Conservation (phyloP, 1,140 invertebrate species). For the Sitodiplosis mosellana region DNA sequence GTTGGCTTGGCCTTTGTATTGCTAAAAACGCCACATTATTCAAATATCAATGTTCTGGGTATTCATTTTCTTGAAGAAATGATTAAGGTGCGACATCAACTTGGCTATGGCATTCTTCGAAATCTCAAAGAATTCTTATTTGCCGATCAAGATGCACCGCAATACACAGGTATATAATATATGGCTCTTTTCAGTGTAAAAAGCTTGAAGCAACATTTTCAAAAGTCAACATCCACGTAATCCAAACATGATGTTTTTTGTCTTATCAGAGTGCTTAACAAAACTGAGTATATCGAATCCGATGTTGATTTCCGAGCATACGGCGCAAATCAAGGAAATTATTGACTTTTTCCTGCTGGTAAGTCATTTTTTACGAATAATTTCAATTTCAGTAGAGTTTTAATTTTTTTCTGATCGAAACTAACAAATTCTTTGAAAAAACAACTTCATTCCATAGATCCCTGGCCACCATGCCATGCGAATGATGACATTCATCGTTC, state of each 20-base stretch:
- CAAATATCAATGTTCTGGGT: conserved; percentile 13
- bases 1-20: conserved; percentile 16
- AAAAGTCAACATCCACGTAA: too few relatives aligned
- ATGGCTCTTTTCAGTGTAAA: background rate
- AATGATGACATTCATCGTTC: conserved; percentile 24
- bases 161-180: conserved; percentile 13
- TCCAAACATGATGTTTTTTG: background rate
- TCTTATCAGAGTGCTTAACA: conserved; percentile 16
- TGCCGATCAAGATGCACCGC: conserved; percentile 19
- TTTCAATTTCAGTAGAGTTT: too few relatives aligned
- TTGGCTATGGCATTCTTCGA: conserved; percentile 19
- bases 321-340: conserved; percentile 16
- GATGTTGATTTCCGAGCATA: conserved; percentile 19
- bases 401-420: too few relatives aligned
- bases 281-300: conserved; percentile 20
- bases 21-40: conserved; percentile 14
- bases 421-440: too few relatives aligned
- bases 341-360: conserved; percentile 21
- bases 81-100: conserved; percentile 17
- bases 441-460: conserved; percentile 11
- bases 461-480: conserved; percentile 22
- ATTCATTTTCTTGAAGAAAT: conserved; percentile 19
- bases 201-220: too few relatives aligned
- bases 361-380: conserved; percentile 3
- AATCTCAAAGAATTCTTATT: conserved; percentile 20